phyloP scores from a whole-genome alignment of 2,888 invertebrate species.

The Macrophya alboannulata region DNA sequence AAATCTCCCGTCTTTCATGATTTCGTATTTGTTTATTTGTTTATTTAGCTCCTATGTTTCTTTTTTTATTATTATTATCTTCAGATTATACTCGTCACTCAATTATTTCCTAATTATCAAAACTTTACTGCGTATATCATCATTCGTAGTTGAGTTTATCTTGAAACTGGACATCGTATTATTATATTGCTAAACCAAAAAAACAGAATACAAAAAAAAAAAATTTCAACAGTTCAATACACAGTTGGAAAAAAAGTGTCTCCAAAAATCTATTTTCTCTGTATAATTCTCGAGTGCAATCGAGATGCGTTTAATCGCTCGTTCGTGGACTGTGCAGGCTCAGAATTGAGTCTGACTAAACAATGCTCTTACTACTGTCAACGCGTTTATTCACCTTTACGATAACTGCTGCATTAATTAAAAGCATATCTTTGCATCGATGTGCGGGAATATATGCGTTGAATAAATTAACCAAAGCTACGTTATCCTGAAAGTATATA shows the following conservation, averaged over 20 bases:
- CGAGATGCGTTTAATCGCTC: not conserved
- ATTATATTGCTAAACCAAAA: not conserved
- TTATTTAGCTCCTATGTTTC: not conserved
- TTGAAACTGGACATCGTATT: not conserved
- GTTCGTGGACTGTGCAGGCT: not conserved
- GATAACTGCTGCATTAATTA: not conserved
- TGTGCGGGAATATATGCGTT: not conserved
- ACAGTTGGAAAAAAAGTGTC: not conserved
- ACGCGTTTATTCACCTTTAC: not conserved
- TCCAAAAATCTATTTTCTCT: not conserved
- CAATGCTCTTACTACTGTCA: slow-evolving; percentile 44
- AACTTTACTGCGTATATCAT: not conserved
- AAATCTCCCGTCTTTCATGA: not conserved
- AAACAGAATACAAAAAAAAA: not conserved
- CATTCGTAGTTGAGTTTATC: not conserved
- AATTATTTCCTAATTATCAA: not conserved
- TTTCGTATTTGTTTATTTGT: not conserved
- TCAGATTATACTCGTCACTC: not conserved
- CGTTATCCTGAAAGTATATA: not conserved
- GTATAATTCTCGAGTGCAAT: not conserved
- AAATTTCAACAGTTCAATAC: not conserved
- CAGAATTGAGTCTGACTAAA: slow-evolving; percentile 31
- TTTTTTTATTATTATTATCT: no score
- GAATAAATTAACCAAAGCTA: not conserved
- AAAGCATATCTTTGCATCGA: not conserved